Percentiles rank a stretch among this genome's conserved stretches.
Evolutionary conservation across 2,113 vertebrate species (phyloP).

Genomic region (Myrmecobius fasciatus): DNA sequence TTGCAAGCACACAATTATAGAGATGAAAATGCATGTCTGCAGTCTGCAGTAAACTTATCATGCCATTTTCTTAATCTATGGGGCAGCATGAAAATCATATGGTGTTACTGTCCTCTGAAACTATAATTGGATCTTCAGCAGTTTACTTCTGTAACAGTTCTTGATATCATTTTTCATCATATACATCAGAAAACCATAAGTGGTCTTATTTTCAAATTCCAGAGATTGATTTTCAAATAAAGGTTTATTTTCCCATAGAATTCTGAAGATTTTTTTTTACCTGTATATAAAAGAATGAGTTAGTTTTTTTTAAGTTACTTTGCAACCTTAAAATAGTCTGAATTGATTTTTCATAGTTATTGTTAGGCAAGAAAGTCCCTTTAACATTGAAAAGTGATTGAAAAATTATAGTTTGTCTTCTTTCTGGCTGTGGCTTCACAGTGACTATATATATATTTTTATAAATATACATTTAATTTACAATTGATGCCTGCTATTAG

Average conservation of each 20-base stretch:
- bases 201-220: slow-evolving; percentile 1
- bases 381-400: slow-evolving; percentile 22
- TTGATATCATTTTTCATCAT: slow-evolving; percentile 5
- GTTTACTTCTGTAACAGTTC: slow-evolving; percentile 4
- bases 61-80: not conserved
- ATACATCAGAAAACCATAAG: slow-evolving; percentile 1
- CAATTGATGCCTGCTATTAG: slow-evolving; percentile 15
- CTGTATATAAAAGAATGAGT: not conserved
- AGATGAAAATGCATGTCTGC: not conserved
- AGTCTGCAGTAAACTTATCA: not conserved
- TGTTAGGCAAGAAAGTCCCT: not conserved
- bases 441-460: not conserved
- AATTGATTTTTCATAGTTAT: not conserved
- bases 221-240: slow-evolving; percentile 27
- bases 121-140: not conserved
- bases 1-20: not conserved
- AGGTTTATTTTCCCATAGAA: slow-evolving; percentile 34
- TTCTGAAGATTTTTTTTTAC: not conserved
- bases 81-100: not conserved
- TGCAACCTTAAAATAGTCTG: slow-evolving; percentile 28
- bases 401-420: not conserved
- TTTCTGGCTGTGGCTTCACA: slow-evolving; percentile 12
- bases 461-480: slow-evolving; percentile 32
- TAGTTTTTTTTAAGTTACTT: slow-evolving; percentile 44
- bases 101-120: not conserved